Conservation (phyloP, 2,797 vertebrate species). For the Sebastes oblongus region DNA sequence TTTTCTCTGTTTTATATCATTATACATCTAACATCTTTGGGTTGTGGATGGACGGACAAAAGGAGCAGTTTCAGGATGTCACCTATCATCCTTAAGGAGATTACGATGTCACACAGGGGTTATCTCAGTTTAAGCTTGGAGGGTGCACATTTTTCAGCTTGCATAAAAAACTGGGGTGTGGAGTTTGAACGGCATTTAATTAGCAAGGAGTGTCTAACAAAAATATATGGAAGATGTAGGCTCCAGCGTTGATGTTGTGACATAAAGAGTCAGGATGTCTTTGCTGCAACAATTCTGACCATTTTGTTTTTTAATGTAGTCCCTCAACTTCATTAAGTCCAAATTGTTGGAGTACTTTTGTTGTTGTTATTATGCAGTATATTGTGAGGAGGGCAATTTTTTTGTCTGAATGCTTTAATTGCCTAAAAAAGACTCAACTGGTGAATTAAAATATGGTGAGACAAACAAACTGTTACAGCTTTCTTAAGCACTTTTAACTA, state of each 20-base stretch:
- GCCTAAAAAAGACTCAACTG: not conserved
- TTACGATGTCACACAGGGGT: no score
- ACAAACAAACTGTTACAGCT: not conserved
- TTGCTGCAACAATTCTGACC: not conserved
- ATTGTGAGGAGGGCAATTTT: not conserved
- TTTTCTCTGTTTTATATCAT: not conserved
- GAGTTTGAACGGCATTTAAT: not conserved
- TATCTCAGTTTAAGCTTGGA: no score
- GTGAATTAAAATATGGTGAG: not conserved
- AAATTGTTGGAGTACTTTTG: not conserved
- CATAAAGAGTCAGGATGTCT: not conserved
- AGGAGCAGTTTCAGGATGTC: no score
- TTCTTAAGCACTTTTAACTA: not conserved
- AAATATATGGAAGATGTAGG: not conserved
- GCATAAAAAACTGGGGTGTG: no score
- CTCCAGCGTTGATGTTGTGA: not conserved
- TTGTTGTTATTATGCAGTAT: accelerated
- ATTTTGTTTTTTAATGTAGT: not conserved
- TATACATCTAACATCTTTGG: not conserved
- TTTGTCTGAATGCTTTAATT: not conserved
- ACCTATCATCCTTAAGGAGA: no score
- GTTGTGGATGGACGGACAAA: not conserved
- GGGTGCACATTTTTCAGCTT: no score
- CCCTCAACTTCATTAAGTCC: not conserved
- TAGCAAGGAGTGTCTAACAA: not conserved